Evolutionary conservation across 1,140 invertebrate genomes (phyloP).

Genomic region (Pinna nobilis): DNA sequence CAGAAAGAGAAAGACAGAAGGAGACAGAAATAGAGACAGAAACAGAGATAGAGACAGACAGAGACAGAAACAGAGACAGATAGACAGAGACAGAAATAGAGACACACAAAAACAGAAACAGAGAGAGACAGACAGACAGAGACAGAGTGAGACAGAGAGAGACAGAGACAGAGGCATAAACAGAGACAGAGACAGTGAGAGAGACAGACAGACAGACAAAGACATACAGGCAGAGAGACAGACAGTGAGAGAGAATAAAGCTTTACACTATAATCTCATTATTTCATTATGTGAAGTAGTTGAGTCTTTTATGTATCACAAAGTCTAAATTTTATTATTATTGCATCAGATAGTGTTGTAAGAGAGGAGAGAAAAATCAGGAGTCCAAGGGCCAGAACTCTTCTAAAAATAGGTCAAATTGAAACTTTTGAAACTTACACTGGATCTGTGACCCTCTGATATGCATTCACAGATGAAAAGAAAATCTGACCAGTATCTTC

Average conservation of each 20-base stretch:
- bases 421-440: no score
- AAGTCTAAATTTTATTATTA: no score
- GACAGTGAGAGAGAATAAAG: background rate
- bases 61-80: slow-evolving; percentile 2
- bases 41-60: background rate
- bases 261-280: no score
- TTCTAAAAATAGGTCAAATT: no score
- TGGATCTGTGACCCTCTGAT: no score
- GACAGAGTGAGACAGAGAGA: background rate
- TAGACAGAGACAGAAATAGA: background rate
- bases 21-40: background rate
- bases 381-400: no score
- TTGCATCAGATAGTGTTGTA: no score
- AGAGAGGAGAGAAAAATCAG: no score
- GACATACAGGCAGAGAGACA: slow-evolving; percentile 14
- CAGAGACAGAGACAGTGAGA: background rate
- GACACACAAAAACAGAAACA: slow-evolving; percentile 4
- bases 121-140: background rate
- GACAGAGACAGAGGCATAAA: slow-evolving; percentile 4
- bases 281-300: no score
- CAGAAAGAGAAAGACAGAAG: slow-evolving; percentile 5
- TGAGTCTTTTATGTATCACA: no score
- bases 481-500: no score
- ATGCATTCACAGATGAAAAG: no score
- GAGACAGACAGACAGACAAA: background rate